Conservation (phyloP, 2,888 invertebrate species). For the Chydorus sphaericus region DNA sequence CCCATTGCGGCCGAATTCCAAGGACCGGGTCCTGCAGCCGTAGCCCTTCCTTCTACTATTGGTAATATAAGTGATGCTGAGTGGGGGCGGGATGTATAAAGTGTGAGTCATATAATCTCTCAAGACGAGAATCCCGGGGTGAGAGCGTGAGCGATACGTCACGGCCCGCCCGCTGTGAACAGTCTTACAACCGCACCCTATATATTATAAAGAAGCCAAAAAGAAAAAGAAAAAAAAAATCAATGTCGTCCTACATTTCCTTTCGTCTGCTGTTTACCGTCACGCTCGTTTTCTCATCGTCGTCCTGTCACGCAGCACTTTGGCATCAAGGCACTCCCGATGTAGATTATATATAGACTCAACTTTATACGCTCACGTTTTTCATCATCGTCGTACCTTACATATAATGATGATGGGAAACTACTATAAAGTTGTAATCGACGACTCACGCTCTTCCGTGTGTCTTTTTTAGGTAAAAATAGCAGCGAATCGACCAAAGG, state of each 20-base stretch:
- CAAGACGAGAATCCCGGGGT: too few relatives aligned
- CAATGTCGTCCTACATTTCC: too few relatives aligned
- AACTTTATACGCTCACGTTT: background rate
- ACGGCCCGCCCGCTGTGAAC: too few relatives aligned
- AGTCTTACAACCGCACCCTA: too few relatives aligned
- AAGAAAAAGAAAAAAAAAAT: too few relatives aligned
- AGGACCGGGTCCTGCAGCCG: constrained; percentile 78
- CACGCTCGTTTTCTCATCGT: background rate
- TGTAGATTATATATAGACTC: too few relatives aligned
- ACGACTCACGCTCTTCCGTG: background rate
- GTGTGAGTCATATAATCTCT: too few relatives aligned
- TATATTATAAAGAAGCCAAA: too few relatives aligned
- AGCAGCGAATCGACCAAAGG: constrained; percentile 59
- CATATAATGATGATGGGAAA: background rate
- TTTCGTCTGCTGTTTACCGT: too few relatives aligned
- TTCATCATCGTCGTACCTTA: background rate
- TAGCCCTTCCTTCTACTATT: constrained; percentile 62
- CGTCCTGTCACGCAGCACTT: background rate
- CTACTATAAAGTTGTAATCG: background rate
- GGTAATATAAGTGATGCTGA: too few relatives aligned
- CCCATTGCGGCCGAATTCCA: constrained; percentile 74
- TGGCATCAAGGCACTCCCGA: background rate
- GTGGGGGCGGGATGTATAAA: too few relatives aligned
- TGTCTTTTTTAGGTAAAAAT: constrained; percentile 38
- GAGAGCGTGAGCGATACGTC: too few relatives aligned